Percentiles rank a stretch among this genome's conserved stretches.
Evolutionary conservation across 2,113 vertebrate species (phyloP).

Genomic region (Notothenia coriiceps): DNA sequence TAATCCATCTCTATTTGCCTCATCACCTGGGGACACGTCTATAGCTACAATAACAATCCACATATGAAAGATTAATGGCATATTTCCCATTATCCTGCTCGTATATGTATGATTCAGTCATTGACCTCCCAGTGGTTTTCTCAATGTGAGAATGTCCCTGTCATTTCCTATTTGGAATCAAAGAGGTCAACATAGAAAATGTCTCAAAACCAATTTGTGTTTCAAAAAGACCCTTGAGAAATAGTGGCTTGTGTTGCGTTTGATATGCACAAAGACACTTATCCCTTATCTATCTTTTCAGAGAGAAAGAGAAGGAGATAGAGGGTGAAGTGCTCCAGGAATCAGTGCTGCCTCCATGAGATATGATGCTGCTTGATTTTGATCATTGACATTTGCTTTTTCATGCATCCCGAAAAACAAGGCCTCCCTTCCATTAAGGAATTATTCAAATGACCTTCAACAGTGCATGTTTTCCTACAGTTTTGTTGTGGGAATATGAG

Average conservation of each 20-base stretch:
- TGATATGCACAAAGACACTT: constrained; percentile 84
- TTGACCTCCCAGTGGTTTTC: constrained; percentile 76
- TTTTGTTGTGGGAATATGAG: constrained; percentile 84
- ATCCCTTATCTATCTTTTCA: constrained; percentile 81
- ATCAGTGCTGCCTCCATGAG: constrained; percentile 77
- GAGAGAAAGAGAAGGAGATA: constrained; percentile 68
- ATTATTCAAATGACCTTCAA: constrained; percentile 87
- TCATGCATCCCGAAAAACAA: constrained; percentile 84
- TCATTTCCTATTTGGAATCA: constrained; percentile 82
- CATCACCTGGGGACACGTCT: constrained; percentile 63
- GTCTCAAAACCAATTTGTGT: constrained; percentile 85
- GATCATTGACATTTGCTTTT: constrained; percentile 87
- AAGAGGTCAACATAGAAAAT: constrained; percentile 80
- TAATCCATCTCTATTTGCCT: constrained; percentile 57
- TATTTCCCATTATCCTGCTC: constrained; percentile 65
- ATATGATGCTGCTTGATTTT: constrained; percentile 85
- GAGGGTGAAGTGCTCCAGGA: constrained; percentile 80
- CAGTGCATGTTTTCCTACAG: constrained; percentile 83
- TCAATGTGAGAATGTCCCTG: constrained; percentile 71
- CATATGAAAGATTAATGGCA: constrained; percentile 76
- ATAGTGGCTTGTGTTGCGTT: constrained; percentile 74
- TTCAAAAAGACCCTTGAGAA: constrained; percentile 82
- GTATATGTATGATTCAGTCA: constrained; percentile 75
- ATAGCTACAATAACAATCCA: constrained; percentile 65
- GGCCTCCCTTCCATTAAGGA: constrained; percentile 83